Percentiles rank a stretch among this genome's conserved stretches.
phyloP scores from a whole-genome alignment of 1,140 invertebrate species.

The Drosophila miranda region DNA sequence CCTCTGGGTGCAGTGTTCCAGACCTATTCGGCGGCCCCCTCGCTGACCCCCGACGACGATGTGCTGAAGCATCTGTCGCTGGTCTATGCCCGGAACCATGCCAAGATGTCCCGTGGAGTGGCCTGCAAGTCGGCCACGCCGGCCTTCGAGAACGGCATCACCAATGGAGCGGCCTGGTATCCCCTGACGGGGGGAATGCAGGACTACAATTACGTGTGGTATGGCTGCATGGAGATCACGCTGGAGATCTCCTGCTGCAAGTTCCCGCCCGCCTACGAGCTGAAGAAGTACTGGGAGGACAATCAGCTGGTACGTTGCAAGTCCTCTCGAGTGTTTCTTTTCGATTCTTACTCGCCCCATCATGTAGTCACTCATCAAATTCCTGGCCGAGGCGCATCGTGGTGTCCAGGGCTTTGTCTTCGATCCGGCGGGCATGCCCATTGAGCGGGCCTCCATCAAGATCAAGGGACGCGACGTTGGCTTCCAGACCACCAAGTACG shows the following conservation, averaged over 20 bases:
- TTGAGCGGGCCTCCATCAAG: conserved; percentile 92
- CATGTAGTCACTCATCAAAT: conserved; percentile 89
- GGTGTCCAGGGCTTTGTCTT: conserved; percentile 92
- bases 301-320: conserved; percentile 91
- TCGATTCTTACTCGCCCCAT: not conserved
- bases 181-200: conserved; percentile 95
- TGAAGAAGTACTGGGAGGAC: conserved; percentile 96
- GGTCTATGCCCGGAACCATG: conserved; percentile 94
- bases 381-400: conserved; percentile 93
- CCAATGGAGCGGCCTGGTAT: conserved; percentile 96
- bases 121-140: conserved; percentile 90
- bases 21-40: conserved; percentile 89
- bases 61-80: conserved; percentile 95
- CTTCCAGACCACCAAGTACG: conserved; percentile 94
- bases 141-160: conserved; percentile 92
- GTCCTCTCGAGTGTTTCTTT: conserved; percentile 7
- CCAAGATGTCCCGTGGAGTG: conserved; percentile 91
- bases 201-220: conserved; percentile 99
- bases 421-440: conserved; percentile 90
- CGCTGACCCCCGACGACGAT: conserved; percentile 96
- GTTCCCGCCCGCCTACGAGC: conserved; percentile 92
- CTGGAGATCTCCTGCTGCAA: conserved; percentile 99
- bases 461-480: conserved; percentile 93
- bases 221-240: conserved; percentile 99
- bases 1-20: conserved; percentile 89